Base-by-base conservation (phyloP, 1,140 invertebrate genomes). In the Lanistes nyassanus region DNA sequence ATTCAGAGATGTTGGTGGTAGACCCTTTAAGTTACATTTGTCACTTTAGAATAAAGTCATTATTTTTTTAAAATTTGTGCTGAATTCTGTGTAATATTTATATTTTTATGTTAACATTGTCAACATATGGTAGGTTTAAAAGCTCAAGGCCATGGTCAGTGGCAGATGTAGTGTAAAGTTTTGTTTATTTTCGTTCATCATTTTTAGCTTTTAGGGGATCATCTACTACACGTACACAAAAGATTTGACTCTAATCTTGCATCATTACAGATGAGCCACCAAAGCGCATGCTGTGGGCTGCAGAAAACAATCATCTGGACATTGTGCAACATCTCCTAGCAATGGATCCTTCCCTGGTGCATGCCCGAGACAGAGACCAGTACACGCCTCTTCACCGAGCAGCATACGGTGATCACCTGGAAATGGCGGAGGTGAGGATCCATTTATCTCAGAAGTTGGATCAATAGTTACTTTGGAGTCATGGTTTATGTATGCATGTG, bases 321-420 rank as follows among this genome's bases (percentile, higher is more conserved):
- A 89, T 91, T 74, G 87, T 96, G 0, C 90, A 92, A 72, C 89
- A 91, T 79, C 87, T 97, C 55, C 76, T 97, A 0, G 80, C 86
- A 21, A 83, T 90, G 75, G 91, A 96, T 87, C 89, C 90, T 0
- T 82, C 86, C 3, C 88, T 97, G 39, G 90, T 97, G 0, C 89
- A 93, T 86, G 92, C 91, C 13, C 89, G 83, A 37, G 98, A 99
- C 89, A 91, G 92, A 72, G 98, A 99, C 92, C 93, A 94, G 0
- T 99, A 99, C 83, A 96, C 96, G 19, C 94, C 96, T 0, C 89
- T 98, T 42, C 96, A 98, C 81, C 90, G 97, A 86, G 96, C 97
- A n/a, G 94, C 93, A 76, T 99, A 98, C 86, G 94, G 94, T 79
- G 94, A 97, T 85, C 94, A 98, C 85, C 72, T 93, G 13, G 91